Evolutionary conservation across 1,140 invertebrate genomes (phyloP), one percentile per base, ranked within the genome.

Genomic region (Pinna nobilis): DNA sequence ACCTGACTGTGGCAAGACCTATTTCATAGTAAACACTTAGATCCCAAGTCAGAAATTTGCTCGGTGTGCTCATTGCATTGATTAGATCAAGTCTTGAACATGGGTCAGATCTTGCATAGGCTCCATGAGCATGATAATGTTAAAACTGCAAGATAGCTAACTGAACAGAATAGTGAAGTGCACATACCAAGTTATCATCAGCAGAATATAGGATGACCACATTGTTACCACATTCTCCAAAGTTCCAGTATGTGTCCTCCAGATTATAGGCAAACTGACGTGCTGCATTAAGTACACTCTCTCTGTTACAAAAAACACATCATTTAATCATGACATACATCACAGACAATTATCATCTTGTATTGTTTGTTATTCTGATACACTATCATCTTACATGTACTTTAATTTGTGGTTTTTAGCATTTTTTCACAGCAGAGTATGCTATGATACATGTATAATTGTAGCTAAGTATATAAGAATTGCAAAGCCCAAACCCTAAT

Each of bases 221-320:
- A 66, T 80, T 71, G n/a, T 82, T 75, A n/a, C 78, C 51, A 72
- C 80, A 82, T 5, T 55, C 23, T n/a, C 80, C 76, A 33, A 78
- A 64, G 23, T 75, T 82, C 80, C 80, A 82, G 18, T 64, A 51
- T 0, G 67, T 13, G n/a, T 51, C 67, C 57, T 79, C 59, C 47
- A 82, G 47, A 5, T 66, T 39, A 39, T 69, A 50, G 9, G 79
- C 77, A 75, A 81, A 81, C n/a, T 60, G 25, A n/a, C n/a, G 9
- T n/a, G 39, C 39, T n/a, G n/a, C n/a, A n/a, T n/a, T n/a, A n/a
- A n/a, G n/a, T n/a, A n/a, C n/a, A n/a, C n/a, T n/a, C n/a, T n/a
- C n/a, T n/a, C n/a, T n/a, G n/a, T n/a, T n/a, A n/a, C n/a, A n/a
- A n/a, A n/a, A n/a, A n/a, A n/a, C n/a, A n/a, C n/a, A n/a, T n/a